Percentiles rank a stretch among this genome's conserved stretches.
Evolutionary conservation across 2,113 vertebrate species (phyloP).

Genomic region (Crotalus horridus): DNA sequence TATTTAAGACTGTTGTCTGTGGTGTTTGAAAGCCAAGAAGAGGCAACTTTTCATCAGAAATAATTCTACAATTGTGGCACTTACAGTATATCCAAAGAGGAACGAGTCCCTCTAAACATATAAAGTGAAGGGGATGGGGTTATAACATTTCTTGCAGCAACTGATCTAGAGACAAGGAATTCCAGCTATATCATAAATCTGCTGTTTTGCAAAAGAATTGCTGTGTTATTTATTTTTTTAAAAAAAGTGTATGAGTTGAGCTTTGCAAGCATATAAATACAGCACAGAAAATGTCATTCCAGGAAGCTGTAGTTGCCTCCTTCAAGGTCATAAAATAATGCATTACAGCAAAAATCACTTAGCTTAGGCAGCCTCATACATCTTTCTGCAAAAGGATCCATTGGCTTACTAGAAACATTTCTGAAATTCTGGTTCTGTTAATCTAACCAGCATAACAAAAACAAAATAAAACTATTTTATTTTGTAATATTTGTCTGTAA

Average conservation of each 20-base stretch:
- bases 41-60: conserved; percentile 72
- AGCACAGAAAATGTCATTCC: conserved; percentile 53
- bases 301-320: conserved; percentile 60
- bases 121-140: conserved; percentile 73
- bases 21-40: conserved; percentile 74
- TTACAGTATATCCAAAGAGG: conserved; percentile 67
- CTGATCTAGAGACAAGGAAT: conserved; percentile 70
- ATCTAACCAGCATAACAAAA: conserved; percentile 55
- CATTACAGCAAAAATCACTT: conserved; percentile 57
- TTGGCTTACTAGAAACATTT: conserved; percentile 50
- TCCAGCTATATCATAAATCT: conserved; percentile 74
- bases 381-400: conserved; percentile 68
- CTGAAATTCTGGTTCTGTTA: conserved; percentile 63
- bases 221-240: conserved; percentile 45
- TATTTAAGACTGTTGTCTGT: conserved; percentile 73
- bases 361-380: conserved; percentile 58
- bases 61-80: conserved; percentile 64
- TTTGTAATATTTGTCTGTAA: background rate
- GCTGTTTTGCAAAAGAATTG: conserved; percentile 64
- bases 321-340: conserved; percentile 59
- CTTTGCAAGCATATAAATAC: conserved; percentile 63
- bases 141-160: conserved; percentile 76
- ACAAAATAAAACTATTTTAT: conserved; percentile 11
- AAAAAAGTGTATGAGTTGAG: conserved; percentile 53
- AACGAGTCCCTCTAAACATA: conserved; percentile 75